phyloP scores from a whole-genome alignment of 2,797 vertebrate genomes.

The Apogon hyalosoma region DNA sequence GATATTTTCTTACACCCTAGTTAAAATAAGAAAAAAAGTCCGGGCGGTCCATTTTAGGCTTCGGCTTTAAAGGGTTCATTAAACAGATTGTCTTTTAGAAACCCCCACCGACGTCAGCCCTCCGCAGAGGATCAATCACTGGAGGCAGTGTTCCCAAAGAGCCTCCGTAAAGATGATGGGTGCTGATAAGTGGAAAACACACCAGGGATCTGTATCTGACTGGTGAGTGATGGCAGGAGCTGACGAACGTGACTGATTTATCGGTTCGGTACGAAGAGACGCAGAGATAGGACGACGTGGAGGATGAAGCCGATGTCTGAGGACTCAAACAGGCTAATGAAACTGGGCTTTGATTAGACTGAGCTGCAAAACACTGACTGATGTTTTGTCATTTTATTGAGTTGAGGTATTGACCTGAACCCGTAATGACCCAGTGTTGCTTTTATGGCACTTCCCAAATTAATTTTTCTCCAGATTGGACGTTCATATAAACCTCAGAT shows the following conservation, averaged over 20 bases:
- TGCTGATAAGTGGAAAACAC: constrained; percentile 52
- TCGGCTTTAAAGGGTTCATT: no score
- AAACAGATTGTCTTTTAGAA: constrained; percentile 44
- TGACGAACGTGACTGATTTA: constrained; percentile 47
- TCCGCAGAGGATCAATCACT: no score
- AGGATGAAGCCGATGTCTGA: constrained; percentile 47
- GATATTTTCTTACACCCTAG: no score
- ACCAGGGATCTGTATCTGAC: constrained; percentile 48
- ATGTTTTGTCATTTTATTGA: constrained; percentile 19
- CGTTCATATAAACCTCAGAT: no score
- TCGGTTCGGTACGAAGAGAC: constrained; percentile 23
- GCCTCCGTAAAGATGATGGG: constrained; percentile 51
- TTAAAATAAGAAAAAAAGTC: no score
- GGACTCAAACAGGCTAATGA: constrained; percentile 1
- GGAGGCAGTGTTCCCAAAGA: no score
- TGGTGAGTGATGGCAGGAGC: constrained; percentile 40
- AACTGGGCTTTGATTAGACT: constrained; percentile 7
- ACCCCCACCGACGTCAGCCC: neutral
- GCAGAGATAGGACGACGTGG: constrained; percentile 19
- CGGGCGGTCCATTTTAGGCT: no score
- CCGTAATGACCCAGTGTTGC: no score
- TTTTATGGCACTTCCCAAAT: no score
- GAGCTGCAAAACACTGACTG: constrained; percentile 15
- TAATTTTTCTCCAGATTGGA: no score
- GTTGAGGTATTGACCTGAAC: no score